These are phyloP conservation scores for Pedicia rivosa DNA, from an alignment of 2,888 invertebrate genomes.

Conservation along the genomic window DNA sequence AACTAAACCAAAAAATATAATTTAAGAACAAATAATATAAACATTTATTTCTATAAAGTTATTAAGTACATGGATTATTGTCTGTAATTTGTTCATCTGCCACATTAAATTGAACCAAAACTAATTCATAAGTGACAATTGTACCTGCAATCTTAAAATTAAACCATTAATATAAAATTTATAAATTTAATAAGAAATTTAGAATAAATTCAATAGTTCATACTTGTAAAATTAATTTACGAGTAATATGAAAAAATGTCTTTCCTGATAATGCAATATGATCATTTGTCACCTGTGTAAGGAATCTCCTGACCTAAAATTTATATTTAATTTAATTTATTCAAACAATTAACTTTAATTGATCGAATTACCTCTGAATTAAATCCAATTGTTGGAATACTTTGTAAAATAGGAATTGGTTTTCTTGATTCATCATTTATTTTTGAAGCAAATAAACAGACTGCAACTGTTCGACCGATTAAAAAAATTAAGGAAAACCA, in stretches of 20 bases:
- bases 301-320: constrained; percentile 30
- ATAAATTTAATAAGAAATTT: too few relatives aligned
- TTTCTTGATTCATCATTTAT: constrained; percentile 33
- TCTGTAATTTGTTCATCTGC: too few relatives aligned
- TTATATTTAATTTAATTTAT: constrained; percentile 31
- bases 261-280: constrained; percentile 37
- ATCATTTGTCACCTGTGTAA: constrained; percentile 35
- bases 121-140: too few relatives aligned
- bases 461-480: constrained; percentile 29
- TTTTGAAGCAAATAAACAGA: constrained; percentile 32
- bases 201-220: too few relatives aligned
- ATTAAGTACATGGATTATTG: too few relatives aligned
- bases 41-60: too few relatives aligned
- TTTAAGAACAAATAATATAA: too few relatives aligned
- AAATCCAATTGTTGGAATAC: constrained; percentile 31
- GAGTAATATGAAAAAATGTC: constrained; percentile 36
- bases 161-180: too few relatives aligned
- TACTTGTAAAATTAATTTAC: constrained; percentile 36
- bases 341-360: too few relatives aligned
- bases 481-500: constrained; percentile 34
- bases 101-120: too few relatives aligned
- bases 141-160: too few relatives aligned
- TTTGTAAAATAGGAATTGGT: constrained; percentile 30
- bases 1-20: too few relatives aligned
- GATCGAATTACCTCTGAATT: constrained; percentile 29